Base-by-base conservation (phyloP, 1,140 invertebrate species). In the Meteorus sp. region DNA sequence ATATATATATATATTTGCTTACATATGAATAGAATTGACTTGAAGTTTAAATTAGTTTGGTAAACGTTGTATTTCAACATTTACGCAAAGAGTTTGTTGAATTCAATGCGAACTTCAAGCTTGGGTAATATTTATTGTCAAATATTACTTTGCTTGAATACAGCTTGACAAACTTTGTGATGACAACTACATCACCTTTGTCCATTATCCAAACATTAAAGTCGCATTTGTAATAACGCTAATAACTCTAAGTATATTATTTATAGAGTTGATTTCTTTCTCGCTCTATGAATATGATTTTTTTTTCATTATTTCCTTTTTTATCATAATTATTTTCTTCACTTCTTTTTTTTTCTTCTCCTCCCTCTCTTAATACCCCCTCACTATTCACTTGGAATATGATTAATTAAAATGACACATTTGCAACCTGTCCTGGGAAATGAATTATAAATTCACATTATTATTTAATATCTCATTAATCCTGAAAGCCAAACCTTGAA, bases 231-330 rank as follows among this genome's bases (percentile, higher is more conserved):
- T 65, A 69, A n/a, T n/a, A n/a, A n/a, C n/a, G n/a, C n/a, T 29
- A 29, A 71, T 71, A 66, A 57, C 53, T 56, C 37, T 20, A 63
- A 23, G 29, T 66, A 52, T 59, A 74, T 76, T 74, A 75, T 74
- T 68, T 70, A 74, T 72, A 52, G 62, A 65, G 62, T 67, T 68
- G 59, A 67, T 45, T 71, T 70, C 60, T 59, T 52, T 55, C 61
- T 59, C 63, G 27, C 55, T 33, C 50, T 5, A 8, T 35, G 50
- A 22, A 13, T 9, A 48, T 64, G 29, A 45, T 59, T 69, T 67
- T 72, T 71, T 73, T 56, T 64, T 57, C 56, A 64, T 63, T 54
- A 62, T 57, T 63, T 63, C 54, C 55, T 35, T 13, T 17, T 71
- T 63, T 67, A 63, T 63, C 48, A 19, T n/a, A n/a, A n/a, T n/a